phyloP scores from a whole-genome alignment of 2,888 invertebrate species.

The Onthophagus sagittarius region DNA sequence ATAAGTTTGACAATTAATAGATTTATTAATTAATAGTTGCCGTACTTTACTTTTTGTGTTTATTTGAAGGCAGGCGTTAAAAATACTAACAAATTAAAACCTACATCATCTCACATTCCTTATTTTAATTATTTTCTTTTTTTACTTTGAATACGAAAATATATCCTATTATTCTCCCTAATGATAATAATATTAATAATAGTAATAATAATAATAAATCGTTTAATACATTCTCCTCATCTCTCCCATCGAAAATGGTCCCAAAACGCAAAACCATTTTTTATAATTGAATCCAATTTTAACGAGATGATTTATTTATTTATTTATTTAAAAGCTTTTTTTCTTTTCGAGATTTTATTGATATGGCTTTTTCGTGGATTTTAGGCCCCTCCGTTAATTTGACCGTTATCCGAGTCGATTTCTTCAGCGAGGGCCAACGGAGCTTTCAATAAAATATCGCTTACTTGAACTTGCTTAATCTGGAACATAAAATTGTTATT shows the following conservation, averaged over 20 bases:
- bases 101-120: background rate
- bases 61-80: background rate
- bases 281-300: too few species aligned
- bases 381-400: constrained; percentile 25
- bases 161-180: too few species aligned
- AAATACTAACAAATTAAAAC: background rate
- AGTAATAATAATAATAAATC: too few species aligned
- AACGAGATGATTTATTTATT: too few species aligned
- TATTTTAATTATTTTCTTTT: too few species aligned
- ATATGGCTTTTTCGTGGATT: background rate
- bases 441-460: constrained; percentile 43
- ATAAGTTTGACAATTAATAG: background rate
- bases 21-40: background rate
- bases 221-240: too few species aligned
- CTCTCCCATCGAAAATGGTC: too few species aligned
- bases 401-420: constrained; percentile 32
- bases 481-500: constrained; percentile 27
- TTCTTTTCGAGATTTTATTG: background rate
- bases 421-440: constrained; percentile 47
- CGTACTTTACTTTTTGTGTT: background rate
- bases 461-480: constrained; percentile 44
- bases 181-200: too few species aligned
- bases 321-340: too few species aligned
- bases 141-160: too few species aligned
- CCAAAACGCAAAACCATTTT: too few species aligned